Evolutionary conservation across 2,888 invertebrate species (phyloP), one percentile per base, ranked within the genome.

Genomic region (Sisyra terminalis): DNA sequence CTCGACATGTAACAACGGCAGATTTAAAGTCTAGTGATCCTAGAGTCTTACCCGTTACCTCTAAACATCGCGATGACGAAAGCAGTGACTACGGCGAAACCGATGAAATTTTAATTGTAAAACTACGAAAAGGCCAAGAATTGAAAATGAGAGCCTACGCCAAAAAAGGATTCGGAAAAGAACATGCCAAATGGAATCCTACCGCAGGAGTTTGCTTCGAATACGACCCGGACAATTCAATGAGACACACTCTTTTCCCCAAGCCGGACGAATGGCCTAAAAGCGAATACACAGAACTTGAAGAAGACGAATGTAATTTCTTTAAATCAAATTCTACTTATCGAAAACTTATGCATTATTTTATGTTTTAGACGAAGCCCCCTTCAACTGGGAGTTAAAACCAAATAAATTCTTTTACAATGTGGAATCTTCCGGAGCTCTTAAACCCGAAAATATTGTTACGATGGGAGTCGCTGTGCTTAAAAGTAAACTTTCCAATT

Each of bases 121-220:
- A 81, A 55, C 59, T 80, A 45, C 71, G 79, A 39, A 79, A 79
- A 58, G 79, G 96, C 0, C 97, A 98, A 59, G 94, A 94, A 59
- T 61, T 98, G 32, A 94, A 93, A 59, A 66, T 97, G 45, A 71
- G 86, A 52, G 97, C 96, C 1, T 97, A 90, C 66, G 98, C 97
- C 0, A 93, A 96, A 55, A 98, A 98, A 67, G 74, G 75, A 53
- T 92, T 93, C 66, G 93, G 96, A 1, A 98, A 98, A 58, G 98
- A 99, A 59, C 98, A 99, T 66, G 98, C 98, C 0, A 98, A 98
- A 63, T 98, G 98, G 98, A 98, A 97, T 66, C 98, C 98, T 3
- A 98, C 98, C 0, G 89, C 90, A 40, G 96, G 96, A 35, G 96
- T 98, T 1, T 85, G 87, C 41, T 99, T 99, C 64, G 98, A 99